Evolutionary conservation across 2,797 vertebrate genomes (phyloP), one percentile per base, ranked within the genome.

Genomic region (Syngnathus rostellatus): DNA sequence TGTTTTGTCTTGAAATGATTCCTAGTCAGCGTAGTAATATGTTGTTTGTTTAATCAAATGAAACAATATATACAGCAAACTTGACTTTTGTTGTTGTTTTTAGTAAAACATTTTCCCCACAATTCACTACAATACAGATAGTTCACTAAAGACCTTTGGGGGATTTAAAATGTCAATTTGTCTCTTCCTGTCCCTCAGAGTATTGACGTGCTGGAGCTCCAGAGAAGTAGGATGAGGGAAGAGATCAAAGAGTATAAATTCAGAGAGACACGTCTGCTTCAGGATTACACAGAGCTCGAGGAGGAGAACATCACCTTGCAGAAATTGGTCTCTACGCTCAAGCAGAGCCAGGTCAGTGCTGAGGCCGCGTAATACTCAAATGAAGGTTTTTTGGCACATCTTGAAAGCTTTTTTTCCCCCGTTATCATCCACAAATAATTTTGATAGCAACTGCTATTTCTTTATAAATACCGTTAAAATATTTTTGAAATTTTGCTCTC

Each of bases 291-390:
- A 0, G 97, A 99, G 81, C 92, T 99, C 67, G 97, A 99, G 77
- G 97, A 99, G 77, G 97, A 99, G 88, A 99, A 99, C 81, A 99
- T 99, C 83, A 96, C 94, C 0, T 85, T 99, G 68, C 97, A 99
- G 92, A 98, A 98, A 68, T 87, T 96, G 40, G 97, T 98, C 77
- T 99, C 97, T 46, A 97, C 96, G 0, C 87, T 89, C 61, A 88
- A 86, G 70, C 88, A 90, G 77, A 90, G 73, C 79, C 88, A 89
- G 86, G 89, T 89, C 62, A 53, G 82, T 69, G 11, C 16, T 39
- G 48, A 53, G 17, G 4, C 25, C 40, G 0, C 23, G 21, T 23
- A 23, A 62, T 50, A 41, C 48, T 45, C 54, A 31, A 10, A 14
- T 46, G 10, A 62, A 8, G 43, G 39, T 21, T 41, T 21, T 41